Conservation (phyloP, 2,113 vertebrate genomes). For the Thomomys bottae region DNA sequence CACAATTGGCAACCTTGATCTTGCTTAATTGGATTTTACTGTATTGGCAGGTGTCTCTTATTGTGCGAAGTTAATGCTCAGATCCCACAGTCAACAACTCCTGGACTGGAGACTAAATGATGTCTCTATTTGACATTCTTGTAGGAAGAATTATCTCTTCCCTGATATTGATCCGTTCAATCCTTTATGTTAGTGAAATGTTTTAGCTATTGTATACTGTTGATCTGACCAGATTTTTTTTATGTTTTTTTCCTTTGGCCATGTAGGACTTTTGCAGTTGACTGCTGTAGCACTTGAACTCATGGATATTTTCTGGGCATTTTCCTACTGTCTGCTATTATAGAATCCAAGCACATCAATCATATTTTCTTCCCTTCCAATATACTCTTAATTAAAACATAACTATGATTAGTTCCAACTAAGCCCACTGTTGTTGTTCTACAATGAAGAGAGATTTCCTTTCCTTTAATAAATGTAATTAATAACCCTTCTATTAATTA, state of each 20-base stretch:
- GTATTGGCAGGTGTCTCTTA: neutral
- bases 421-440: neutral
- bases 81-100: neutral
- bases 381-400: neutral
- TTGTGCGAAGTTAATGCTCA: neutral
- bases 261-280: neutral
- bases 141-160: neutral
- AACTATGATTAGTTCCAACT: neutral
- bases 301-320: neutral
- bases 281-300: too few species aligned
- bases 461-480: neutral
- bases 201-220: slow-evolving; percentile 1
- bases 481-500: too few species aligned
- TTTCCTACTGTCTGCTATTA: neutral
- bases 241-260: neutral
- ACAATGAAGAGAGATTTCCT: neutral
- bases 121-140: slow-evolving; percentile 11
- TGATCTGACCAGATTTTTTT: neutral
- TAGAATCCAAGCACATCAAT: neutral
- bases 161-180: neutral
- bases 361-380: neutral
- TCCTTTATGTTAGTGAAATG: neutral
- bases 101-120: neutral
- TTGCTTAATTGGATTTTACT: neutral
- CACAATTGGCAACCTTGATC: neutral